Base-by-base conservation (phyloP, 2,113 vertebrate species). In the Dasyornis broadbenti region DNA sequence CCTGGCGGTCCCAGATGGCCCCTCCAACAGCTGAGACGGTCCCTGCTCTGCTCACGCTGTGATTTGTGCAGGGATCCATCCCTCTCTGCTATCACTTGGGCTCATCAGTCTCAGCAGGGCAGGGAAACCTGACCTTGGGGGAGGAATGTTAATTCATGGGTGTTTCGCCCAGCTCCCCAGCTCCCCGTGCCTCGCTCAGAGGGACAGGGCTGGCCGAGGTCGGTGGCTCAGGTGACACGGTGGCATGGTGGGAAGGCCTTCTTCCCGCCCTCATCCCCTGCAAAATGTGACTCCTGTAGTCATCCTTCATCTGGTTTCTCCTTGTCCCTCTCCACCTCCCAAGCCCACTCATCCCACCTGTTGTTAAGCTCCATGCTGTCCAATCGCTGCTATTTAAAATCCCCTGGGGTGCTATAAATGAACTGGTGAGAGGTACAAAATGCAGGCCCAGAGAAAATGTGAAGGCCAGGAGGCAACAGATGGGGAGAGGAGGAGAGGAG, bases 1-100 rank as follows among this genome's bases (percentile, higher is more conserved):
- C 92, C 89, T 72, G 2, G 84, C 50, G 7, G 89, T 95, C 94
- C 96, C 97, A 98, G 94, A 96, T 96, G 97, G 96, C 97, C 94
- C 75, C 6, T 5, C 68, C 27, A 72, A 89, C 98, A 99, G 97
- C 96, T 97, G 98, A 98, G 97, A 94, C 2, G 3, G 18, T 53
- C 82, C 65, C 70, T 96, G 59, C 91, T 83, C 61, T 73, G 47
- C 85, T 79, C n/a, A 2, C 7, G 5, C 87, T 72, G 92, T 33
- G 47, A 83, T 68, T 92, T 18, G n/a, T 44, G 26, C 68, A 69
- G 64, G 73, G 59, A 70, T 92, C 89, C 70, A 27, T 17, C 47
- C 47, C 37, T 27, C 6, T 37, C 45, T 65, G 75, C 89, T 93
- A 86, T 90, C 96, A 94, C 92, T 97, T 97, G 97, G 96, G 95